A percentile compares a stretch with the other conserved stretches of the same genome.
phyloP scores from a whole-genome alignment of 2,113 vertebrate genomes.

The Tretioscincus oriximinensis region DNA sequence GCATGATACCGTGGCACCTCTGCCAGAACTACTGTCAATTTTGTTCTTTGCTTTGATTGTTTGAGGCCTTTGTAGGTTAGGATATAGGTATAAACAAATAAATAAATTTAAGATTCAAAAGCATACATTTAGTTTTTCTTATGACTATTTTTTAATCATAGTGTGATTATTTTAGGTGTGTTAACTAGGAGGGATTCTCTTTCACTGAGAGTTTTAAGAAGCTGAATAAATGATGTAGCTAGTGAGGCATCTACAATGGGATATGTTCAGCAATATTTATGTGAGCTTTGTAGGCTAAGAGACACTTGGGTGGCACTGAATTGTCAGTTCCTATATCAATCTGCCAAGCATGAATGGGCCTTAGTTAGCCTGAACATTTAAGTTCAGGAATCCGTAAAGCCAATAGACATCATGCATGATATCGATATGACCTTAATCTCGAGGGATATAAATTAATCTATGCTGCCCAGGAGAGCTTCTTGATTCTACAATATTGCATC shows the following conservation, averaged over 20 bases:
- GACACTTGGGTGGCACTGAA: constrained; percentile 76
- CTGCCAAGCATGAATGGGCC: constrained; percentile 79
- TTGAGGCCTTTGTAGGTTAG: too few relatives aligned
- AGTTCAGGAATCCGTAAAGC: constrained; percentile 74
- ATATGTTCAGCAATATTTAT: constrained; percentile 77
- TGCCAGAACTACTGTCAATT: too few relatives aligned
- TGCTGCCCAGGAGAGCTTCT: constrained; percentile 33
- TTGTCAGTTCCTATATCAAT: constrained; percentile 80
- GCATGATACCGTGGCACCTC: too few relatives aligned
- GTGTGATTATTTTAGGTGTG: constrained; percentile 19
- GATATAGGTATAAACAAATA: too few relatives aligned
- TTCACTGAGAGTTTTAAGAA: constrained; percentile 67
- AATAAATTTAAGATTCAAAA: too few relatives aligned
- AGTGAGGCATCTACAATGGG: constrained; percentile 70
- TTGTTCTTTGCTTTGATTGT: too few relatives aligned
- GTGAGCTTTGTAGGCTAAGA: constrained; percentile 76
- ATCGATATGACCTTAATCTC: constrained; percentile 75
- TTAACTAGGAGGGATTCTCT: constrained; percentile 64
- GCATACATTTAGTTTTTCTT: too few relatives aligned
- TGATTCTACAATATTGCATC: constrained; percentile 20
- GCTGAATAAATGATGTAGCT: constrained; percentile 69
- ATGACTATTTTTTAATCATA: too few relatives aligned
- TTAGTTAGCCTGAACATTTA: constrained; percentile 62
- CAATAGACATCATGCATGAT: constrained; percentile 67
- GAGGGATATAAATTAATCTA: constrained; percentile 74